phyloP scores from a whole-genome alignment of 2,888 invertebrate genomes.

The Dendrolimus houi region DNA sequence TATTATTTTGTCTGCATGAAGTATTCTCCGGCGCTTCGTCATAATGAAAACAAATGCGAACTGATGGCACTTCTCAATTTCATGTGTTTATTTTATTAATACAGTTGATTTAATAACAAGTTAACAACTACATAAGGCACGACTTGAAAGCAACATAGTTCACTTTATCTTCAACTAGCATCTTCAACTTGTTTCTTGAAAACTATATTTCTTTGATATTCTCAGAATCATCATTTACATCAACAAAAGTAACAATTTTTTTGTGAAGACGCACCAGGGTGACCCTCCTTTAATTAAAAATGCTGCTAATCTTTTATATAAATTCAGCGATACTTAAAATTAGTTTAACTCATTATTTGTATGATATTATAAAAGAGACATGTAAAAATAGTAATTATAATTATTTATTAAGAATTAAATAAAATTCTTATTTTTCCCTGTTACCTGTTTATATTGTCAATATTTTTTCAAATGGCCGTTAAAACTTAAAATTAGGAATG shows the following conservation, averaged over 20 bases:
- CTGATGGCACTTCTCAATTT: constrained; percentile 5
- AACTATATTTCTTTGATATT: constrained; percentile 1
- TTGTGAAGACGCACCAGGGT: no score
- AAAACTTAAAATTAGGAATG: no score
- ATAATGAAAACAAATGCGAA: constrained; percentile 67
- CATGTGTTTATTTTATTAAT: constrained; percentile 6
- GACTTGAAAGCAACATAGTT: constrained; percentile 7
- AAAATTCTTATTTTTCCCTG: no score
- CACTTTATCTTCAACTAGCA: background rate
- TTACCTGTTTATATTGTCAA: no score
- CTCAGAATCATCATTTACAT: constrained; percentile 4
- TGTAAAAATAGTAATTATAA: no score
- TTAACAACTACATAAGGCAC: constrained; percentile 19
- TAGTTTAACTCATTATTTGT: no score
- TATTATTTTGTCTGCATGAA: constrained; percentile 68
- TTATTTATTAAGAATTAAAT: no score
- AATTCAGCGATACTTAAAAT: no score
- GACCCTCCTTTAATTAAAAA: no score
- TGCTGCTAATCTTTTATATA: no score
- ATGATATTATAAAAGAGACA: no score
- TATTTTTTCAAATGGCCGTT: no score
- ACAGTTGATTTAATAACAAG: background rate
- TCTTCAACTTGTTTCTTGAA: constrained; percentile 1
- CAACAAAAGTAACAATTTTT: background rate
- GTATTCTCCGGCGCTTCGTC: constrained; percentile 69